Conservation (phyloP, 2,888 invertebrate genomes). For the Lithophane ornitopus region DNA sequence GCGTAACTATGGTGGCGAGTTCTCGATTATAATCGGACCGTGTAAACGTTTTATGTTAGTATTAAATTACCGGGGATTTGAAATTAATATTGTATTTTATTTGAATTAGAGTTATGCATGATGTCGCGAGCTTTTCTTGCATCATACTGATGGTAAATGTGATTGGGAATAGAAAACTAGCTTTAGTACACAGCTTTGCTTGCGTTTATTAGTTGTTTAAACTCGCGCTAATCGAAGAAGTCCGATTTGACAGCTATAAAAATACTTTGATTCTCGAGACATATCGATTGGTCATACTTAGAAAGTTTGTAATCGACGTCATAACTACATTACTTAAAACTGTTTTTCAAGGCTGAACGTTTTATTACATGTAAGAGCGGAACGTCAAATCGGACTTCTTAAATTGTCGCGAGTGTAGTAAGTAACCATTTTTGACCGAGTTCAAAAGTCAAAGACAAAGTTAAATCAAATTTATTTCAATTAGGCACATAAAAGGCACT, state of each 20-base stretch:
- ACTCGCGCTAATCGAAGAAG: no score
- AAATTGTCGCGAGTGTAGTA: no score
- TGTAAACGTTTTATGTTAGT: slow-evolving; percentile 56
- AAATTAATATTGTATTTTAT: slow-evolving; percentile 60
- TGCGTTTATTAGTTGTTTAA: neutral
- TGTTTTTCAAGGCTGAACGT: no score
- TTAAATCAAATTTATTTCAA: no score
- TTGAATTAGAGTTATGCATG: slow-evolving; percentile 31
- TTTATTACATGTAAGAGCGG: no score
- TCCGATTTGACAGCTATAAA: no score
- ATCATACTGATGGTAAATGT: slow-evolving; percentile 14
- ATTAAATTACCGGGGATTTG: slow-evolving; percentile 50
- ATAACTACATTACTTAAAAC: no score
- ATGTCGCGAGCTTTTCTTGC: slow-evolving; percentile 30
- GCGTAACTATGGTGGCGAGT: slow-evolving; percentile 60
- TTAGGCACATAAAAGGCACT: no score
- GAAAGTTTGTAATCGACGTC: no score
- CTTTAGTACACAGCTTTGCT: neutral
- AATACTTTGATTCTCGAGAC: no score
- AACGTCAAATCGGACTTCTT: no score
- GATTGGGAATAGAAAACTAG: neutral
- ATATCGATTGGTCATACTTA: no score
- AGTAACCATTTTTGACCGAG: neutral
- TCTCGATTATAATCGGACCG: slow-evolving; percentile 64
- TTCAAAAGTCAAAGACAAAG: neutral